A percentile compares a stretch with the other conserved stretches of the same genome.
Evolutionary conservation across 1,140 invertebrate species (phyloP).

Genomic region (Diorhabda carinulata): DNA sequence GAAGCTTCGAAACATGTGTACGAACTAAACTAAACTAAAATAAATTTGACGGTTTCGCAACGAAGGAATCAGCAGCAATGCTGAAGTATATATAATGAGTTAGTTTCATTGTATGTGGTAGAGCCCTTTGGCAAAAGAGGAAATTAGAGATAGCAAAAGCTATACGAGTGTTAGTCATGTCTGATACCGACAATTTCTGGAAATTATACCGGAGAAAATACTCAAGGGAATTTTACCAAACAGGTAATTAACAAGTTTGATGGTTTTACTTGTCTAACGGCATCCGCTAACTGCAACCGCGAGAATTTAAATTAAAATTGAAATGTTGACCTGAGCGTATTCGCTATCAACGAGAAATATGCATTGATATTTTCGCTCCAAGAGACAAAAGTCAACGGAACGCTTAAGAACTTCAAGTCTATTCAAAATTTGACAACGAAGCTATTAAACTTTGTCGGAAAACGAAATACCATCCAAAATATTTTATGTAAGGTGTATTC

Average conservation of each 20-base stretch:
- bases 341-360: constrained; percentile 8
- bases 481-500: too few relatives aligned
- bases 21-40: not conserved
- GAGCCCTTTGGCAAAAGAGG: constrained; percentile 31
- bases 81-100: constrained; percentile 14
- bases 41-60: constrained; percentile 6
- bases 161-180: constrained; percentile 29
- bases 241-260: constrained; percentile 50
- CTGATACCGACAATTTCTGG: constrained; percentile 47
- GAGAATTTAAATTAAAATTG: constrained; percentile 43
- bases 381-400: not conserved
- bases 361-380: constrained; percentile 14
- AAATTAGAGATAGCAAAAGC: constrained; percentile 41
- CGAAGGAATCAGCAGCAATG: constrained; percentile 19
- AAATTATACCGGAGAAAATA: constrained; percentile 47
- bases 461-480: too few relatives aligned
- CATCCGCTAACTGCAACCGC: constrained; percentile 16
- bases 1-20: too few relatives aligned
- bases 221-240: constrained; percentile 47
- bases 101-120: constrained; percentile 29
- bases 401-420: constrained; percentile 1
- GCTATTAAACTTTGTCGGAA: not conserved
- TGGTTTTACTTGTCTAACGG: constrained; percentile 44
- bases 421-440: not conserved
- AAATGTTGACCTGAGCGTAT: constrained; percentile 39